Base-by-base conservation (phyloP, 2,888 invertebrate species). In the Pollenia griseotomentosa region DNA sequence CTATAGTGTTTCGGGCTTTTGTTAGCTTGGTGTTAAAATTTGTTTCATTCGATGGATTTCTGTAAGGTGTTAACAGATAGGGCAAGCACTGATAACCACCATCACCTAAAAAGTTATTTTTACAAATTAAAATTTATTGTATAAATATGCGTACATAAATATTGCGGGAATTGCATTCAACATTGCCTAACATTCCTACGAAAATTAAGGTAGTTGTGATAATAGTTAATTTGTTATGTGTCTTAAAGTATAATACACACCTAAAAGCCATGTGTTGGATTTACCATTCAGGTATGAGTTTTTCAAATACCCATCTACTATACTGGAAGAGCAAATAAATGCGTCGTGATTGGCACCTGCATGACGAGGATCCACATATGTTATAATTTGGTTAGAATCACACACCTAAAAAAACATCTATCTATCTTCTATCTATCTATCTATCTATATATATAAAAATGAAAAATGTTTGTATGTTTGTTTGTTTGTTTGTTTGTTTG, bases 1-100 rank as follows among this genome's bases (percentile, higher is more conserved):
- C 61, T 63, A 14, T 40, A 33, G 42, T 63, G 42, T 63, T 63
- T 33, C 40, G 61, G 40, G 61, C 61, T 40, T 63, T 63, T 63
- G 61, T 42, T 40, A 63, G 12, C n/a, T 40, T 40, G 42, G 42
- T 63, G 61, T 59, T 59, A 59, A 59, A 59, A 19, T 59, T 59
- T 23, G 23, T 59, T 23, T 51, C 10, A 11, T 11, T 51, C 11
- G 51, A n/a, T n/a, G 55, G 55, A 16, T 14, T 55, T 14, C 14
- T 8, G 2, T 33, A 33, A 33, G 33, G 33, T 33, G 33, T 33
- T 33, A 33, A 33, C 33, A 59, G 33, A 8, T 59, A 59, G 2
- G 59, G 59, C 23, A 59, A 23, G 11, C 59, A 59, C 59, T 59
- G 59, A 23, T 59, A 59, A 23, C 59, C 23, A 11, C 59, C 33